Evolutionary conservation across 2,888 invertebrate species (phyloP).

Genomic region (Ectemnius lituratus): DNA sequence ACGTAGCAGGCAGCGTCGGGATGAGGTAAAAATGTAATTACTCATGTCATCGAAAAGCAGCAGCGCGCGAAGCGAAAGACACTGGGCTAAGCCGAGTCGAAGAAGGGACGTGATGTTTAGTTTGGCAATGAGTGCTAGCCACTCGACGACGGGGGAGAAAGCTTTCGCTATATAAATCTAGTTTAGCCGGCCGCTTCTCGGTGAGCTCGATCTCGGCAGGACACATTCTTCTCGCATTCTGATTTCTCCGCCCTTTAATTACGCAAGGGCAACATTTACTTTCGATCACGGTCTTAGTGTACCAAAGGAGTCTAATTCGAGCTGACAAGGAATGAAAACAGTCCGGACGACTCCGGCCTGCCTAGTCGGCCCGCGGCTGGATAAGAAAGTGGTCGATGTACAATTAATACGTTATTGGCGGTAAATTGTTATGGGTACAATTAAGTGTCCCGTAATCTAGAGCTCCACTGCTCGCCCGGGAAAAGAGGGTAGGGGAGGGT

Average conservation of each 20-base stretch:
- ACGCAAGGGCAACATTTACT: slow-evolving; percentile 6
- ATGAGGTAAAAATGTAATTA: slow-evolving; percentile 67
- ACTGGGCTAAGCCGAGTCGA: slow-evolving; percentile 42
- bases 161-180: slow-evolving; percentile 51
- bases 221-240: background rate
- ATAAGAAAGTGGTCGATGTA: slow-evolving; percentile 10
- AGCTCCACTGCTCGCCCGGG: background rate
- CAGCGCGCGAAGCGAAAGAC: slow-evolving; percentile 33
- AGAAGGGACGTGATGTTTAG: slow-evolving; percentile 61
- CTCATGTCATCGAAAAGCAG: slow-evolving; percentile 58
- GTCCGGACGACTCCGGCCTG: background rate
- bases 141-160: slow-evolving; percentile 22
- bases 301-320: background rate
- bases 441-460: slow-evolving; percentile 32
- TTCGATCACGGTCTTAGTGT: background rate
- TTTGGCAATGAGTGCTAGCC: slow-evolving; percentile 53
- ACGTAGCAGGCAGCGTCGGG: slow-evolving; percentile 61
- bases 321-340: background rate
- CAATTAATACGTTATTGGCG: slow-evolving; percentile 22
- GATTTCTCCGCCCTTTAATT: slow-evolving; percentile 1
- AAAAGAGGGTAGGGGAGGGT: slow-evolving; percentile 18
- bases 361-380: background rate
- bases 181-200: slow-evolving; percentile 27
- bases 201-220: slow-evolving; percentile 10
- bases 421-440: slow-evolving; percentile 25